Evolutionary conservation across 2,113 vertebrate species (phyloP).

Genomic region (Oncorhynchus gorbuscha): DNA sequence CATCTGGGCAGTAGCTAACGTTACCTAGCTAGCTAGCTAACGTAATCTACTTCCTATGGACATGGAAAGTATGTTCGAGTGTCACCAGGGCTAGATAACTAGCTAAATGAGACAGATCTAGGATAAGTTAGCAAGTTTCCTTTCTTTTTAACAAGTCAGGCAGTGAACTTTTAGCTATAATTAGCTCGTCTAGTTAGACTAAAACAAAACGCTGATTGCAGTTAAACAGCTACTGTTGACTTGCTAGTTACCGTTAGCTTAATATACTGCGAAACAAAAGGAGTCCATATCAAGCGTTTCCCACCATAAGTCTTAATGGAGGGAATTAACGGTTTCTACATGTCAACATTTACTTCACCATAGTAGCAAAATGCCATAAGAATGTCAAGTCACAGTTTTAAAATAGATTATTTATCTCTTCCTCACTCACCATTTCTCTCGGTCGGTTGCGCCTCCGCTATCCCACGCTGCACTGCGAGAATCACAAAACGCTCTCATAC

Average conservation of each 20-base stretch:
- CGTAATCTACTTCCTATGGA: not conserved
- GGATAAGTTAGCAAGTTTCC: no score
- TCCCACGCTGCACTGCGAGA: slow-evolving; percentile 38
- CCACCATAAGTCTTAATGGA: not conserved
- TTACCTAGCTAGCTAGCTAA: not conserved
- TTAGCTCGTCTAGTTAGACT: not conserved
- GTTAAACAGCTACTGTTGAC: not conserved
- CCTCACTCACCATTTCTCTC: slow-evolving; percentile 77
- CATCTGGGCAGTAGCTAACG: not conserved
- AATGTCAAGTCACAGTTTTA: not conserved
- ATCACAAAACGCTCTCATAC: slow-evolving; percentile 13
- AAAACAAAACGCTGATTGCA: not conserved
- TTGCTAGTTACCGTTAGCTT: slow-evolving; percentile 29
- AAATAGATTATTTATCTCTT: slow-evolving; percentile 22
- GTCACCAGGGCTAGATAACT: no score
- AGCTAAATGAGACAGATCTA: no score
- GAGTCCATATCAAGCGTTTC: slow-evolving; percentile 16
- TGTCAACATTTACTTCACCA: not conserved
- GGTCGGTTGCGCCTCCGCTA: slow-evolving; percentile 59
- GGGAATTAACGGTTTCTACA: not conserved
- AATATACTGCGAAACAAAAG: slow-evolving; percentile 62
- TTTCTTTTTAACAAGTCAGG: slow-evolving; percentile 16
- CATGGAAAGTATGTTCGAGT: no score
- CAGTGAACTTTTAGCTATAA: no score
- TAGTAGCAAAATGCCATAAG: not conserved